Conservation (phyloP, 2,888 invertebrate species). For the Ceriagrion tenellum region DNA sequence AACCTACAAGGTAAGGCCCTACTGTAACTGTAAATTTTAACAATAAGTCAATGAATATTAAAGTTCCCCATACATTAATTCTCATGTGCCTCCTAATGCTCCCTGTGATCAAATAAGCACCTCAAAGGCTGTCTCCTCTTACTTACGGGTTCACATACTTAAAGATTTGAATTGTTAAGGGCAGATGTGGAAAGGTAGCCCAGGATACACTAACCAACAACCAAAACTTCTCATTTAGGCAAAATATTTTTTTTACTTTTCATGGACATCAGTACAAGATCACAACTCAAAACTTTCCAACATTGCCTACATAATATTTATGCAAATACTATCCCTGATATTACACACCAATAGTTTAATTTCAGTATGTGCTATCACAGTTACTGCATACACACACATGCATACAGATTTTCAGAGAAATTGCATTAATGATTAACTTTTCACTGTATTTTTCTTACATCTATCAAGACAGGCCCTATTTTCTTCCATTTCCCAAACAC, state of each 20-base stretch:
- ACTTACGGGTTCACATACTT: slow-evolving; percentile 32
- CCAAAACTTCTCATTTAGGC: slow-evolving; percentile 66
- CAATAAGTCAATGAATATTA: not conserved
- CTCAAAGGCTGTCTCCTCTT: slow-evolving; percentile 52
- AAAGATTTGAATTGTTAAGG: slow-evolving; percentile 36
- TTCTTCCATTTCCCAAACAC: slow-evolving; percentile 64
- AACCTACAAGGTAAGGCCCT: not conserved
- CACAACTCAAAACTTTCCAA: slow-evolving; percentile 68
- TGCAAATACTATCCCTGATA: slow-evolving; percentile 68
- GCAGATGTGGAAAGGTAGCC: slow-evolving; percentile 60
- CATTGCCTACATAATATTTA: slow-evolving; percentile 68
- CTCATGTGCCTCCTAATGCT: slow-evolving; percentile 22
- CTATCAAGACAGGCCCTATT: slow-evolving; percentile 61
- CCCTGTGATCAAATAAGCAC: slow-evolving; percentile 63
- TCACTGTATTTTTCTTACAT: slow-evolving; percentile 56
- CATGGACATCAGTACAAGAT: slow-evolving; percentile 67
- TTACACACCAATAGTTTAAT: slow-evolving; percentile 68
- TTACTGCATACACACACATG: slow-evolving; percentile 67
- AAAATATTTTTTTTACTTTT: slow-evolving; percentile 66
- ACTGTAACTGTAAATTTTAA: slow-evolving; percentile 6
- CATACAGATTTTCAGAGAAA: slow-evolving; percentile 61
- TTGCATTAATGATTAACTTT: slow-evolving; percentile 63
- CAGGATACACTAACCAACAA: slow-evolving; percentile 61
- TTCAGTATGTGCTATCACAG: slow-evolving; percentile 67
- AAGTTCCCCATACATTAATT: not conserved